Conservation (phyloP, 2,888 invertebrate species). For the Kuschelorhynchus macadamiae region DNA sequence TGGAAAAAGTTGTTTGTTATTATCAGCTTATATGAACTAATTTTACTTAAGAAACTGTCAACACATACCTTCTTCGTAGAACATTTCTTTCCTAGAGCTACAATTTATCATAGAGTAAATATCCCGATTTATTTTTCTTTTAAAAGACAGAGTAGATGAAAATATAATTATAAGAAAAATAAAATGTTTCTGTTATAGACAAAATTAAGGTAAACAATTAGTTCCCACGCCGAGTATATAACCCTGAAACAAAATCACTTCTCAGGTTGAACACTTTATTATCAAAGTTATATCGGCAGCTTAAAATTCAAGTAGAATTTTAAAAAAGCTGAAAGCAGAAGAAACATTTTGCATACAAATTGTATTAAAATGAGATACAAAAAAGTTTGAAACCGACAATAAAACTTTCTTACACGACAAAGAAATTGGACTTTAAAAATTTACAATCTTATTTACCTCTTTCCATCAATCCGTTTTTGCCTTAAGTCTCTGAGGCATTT, state of each 20-base stretch:
- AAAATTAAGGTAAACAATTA: too few relatives aligned
- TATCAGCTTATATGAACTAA: too few relatives aligned
- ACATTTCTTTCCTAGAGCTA: too few relatives aligned
- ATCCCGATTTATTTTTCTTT: too few relatives aligned
- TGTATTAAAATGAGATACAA: slow-evolving; percentile 43
- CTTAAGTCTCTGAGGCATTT: slow-evolving; percentile 22
- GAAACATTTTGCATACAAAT: slow-evolving; percentile 37
- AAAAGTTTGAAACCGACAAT: slow-evolving; percentile 44
- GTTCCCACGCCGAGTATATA: too few relatives aligned
- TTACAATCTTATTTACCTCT: slow-evolving; percentile 46
- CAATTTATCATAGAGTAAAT: too few relatives aligned
- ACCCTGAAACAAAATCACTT: slow-evolving; percentile 10
- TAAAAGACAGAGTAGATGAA: too few relatives aligned
- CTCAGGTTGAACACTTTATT: slow-evolving; percentile 9
- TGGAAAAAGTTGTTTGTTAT: too few relatives aligned
- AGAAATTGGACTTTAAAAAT: slow-evolving; percentile 49
- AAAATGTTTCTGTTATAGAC: too few relatives aligned
- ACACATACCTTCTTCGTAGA: too few relatives aligned
- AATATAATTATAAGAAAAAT: too few relatives aligned
- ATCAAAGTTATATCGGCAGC: slow-evolving; percentile 11
- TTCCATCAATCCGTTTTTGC: slow-evolving; percentile 38
- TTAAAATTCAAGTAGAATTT: slow-evolving; percentile 26
- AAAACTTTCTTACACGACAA: slow-evolving; percentile 44
- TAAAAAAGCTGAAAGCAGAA: slow-evolving; percentile 15
- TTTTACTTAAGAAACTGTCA: too few relatives aligned